These are phyloP conservation scores for Bufotes viridis DNA, from an alignment of 2,797 vertebrate species.

Conservation along the genomic window DNA sequence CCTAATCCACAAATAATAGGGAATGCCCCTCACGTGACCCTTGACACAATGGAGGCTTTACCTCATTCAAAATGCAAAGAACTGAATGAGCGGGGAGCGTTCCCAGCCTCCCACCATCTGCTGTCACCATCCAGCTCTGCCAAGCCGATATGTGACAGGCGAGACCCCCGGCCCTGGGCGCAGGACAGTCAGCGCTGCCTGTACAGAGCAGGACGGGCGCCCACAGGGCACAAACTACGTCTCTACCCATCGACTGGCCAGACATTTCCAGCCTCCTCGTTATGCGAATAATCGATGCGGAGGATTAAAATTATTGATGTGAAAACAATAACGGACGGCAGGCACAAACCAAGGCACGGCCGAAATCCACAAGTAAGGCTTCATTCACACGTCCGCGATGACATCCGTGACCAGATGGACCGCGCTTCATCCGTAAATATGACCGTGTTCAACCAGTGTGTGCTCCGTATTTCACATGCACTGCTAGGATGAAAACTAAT, in stretches of 20 bases:
- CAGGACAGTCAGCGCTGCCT: no score
- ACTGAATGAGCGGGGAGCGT: slow-evolving; percentile 37
- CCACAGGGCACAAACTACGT: background rate
- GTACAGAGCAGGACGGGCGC: no score
- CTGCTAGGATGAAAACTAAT: no score
- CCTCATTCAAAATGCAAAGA: slow-evolving; percentile 34
- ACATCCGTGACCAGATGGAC: no score
- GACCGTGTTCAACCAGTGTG: no score
- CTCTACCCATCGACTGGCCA: background rate
- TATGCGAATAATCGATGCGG: background rate
- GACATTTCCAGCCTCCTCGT: background rate
- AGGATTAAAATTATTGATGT: background rate
- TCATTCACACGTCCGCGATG: no score
- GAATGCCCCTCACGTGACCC: slow-evolving; percentile 10
- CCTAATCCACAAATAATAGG: slow-evolving; percentile 37
- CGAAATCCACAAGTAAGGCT: no score
- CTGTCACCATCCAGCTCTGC: slow-evolving; percentile 31
- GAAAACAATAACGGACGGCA: background rate
- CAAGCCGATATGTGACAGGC: slow-evolving; percentile 31
- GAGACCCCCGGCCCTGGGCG: background rate
- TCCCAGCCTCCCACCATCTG: slow-evolving; percentile 57
- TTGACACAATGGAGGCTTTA: slow-evolving; percentile 38
- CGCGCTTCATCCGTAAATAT: no score
- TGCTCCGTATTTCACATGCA: no score
- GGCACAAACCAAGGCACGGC: no score